Base-by-base conservation (phyloP, 2,113 vertebrate genomes). In the western clawed frog (Xenopus tropicalis) region DNA sequence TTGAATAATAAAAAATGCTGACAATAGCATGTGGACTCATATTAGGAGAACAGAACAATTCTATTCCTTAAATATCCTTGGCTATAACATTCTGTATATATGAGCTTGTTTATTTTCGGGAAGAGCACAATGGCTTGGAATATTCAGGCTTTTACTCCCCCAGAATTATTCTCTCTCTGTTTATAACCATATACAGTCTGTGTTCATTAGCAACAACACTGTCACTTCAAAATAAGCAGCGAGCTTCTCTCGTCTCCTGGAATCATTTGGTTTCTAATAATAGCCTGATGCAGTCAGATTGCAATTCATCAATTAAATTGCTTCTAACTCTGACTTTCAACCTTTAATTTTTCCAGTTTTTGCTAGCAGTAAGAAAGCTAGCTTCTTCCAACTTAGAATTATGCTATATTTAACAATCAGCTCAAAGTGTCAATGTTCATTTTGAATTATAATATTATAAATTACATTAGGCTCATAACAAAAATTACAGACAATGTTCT, bases 301-400 rank as follows among this genome's bases (percentile, higher is more conserved):
- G 72, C 37, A 74, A 68, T 68, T 74, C 57, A 69, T 74, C 64
- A 68, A 68, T 69, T 74, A 68, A 61, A 74, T 57, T 19, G 57
- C 64, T 51, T 61, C 37, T 68, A 86, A 82, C 75, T 77, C 68
- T 84, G 76, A 66, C 57, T 79, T 81, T 83, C 57, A 67, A 69
- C 77, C 73, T 0, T 0, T 25, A 65, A 17, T 48, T 56, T 37
- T 70, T 20, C 48, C 16, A 20, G 29, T 25, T 78, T 68, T 62
- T 59, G 48, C 77, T 66, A 23, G 70, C 44, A 63, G 44, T 71
- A 62, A 71, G 21, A 71, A 63, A 70, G 43, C 68, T 51, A 37
- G 29, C 29, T 37, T 5, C 10, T 51, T 14, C 14, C 51, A 20
- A 17, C 57, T 63, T 59, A 19, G 13, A 46, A 57, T 61, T 66